Evolutionary conservation across 23 tunicate genomes (phyloP), one percentile per base, ranked within the genome.

Genomic region (Trididemnum miniatum): DNA sequence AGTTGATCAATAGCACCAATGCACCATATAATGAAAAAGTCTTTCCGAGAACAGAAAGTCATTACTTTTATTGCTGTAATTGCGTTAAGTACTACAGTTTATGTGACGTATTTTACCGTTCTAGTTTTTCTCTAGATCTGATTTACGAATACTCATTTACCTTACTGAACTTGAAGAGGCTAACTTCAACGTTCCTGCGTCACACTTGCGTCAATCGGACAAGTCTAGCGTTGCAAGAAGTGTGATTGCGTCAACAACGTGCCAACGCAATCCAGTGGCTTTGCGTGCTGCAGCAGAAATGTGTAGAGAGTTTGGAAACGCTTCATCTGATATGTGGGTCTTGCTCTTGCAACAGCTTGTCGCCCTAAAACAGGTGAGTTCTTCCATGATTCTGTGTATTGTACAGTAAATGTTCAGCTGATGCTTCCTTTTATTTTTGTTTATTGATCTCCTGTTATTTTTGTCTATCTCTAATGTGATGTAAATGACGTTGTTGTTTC

Each of bases 271-370:
- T 50, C 95, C 95, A 9, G 65, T 71, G 32, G 95, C 88, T 7
- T 31, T 89, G 2, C 72, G 95, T 12, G 80, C 72, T 20, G 95
- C 95, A 0, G 88, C 95, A 1, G 95, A 89, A 23, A 50, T 89
- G 84, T 89, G 95, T 34, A 83, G 85, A 24, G 95, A 89, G 65
- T 89, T 77, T 35, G 84, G 84, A 33, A 26, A 76, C 18, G 87
- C 72, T 50, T 64, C 84, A 27, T 65, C 88, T 31, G 84, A 80
- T 36, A 84, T 79, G 20, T 89, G 95, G 95, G 65, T 78, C 35
- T 73, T 79, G 7, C 40, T 89, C 67, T 52, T 89, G 0, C 95
- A 89, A 51, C 95, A 89, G 62, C 85, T 89, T 25, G 95, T 89
- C 36, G 35, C 84, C 2, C 59, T 89, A 71, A 64, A 80, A 72